phyloP scores from a whole-genome alignment of 2,113 vertebrate genomes.

The Syngnathus scovelli region DNA sequence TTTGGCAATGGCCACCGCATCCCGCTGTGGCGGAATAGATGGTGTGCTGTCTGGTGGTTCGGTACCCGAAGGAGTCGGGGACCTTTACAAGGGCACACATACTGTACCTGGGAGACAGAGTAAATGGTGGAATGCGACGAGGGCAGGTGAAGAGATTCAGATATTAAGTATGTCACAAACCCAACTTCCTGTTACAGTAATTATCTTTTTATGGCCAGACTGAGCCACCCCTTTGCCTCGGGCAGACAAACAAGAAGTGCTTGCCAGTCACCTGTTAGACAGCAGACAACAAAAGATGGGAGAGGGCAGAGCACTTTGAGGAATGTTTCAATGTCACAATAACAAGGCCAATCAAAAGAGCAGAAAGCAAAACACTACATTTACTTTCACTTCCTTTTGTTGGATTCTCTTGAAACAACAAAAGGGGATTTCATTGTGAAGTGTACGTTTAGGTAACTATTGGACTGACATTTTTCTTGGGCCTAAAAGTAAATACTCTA shows the following conservation, averaged over 20 bases:
- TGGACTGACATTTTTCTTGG: not conserved
- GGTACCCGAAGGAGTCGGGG: conserved; percentile 25
- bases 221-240: conserved; percentile 26
- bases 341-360: conserved; percentile 5
- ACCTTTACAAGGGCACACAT: not conserved
- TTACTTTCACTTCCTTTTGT: conserved; percentile 34
- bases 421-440: not conserved
- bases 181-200: conserved; percentile 54
- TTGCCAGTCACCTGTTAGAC: conserved; percentile 28
- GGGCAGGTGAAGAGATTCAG: conserved; percentile 8
- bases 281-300: conserved; percentile 8
- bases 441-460: not conserved
- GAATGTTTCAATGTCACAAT: conserved; percentile 16
- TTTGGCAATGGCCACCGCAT: conserved; percentile 29
- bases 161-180: conserved; percentile 1
- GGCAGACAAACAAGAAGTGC: conserved; percentile 17
- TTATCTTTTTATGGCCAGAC: conserved; percentile 49
- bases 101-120: conserved; percentile 12
- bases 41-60: conserved; percentile 41
- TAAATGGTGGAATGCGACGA: conserved; percentile 39
- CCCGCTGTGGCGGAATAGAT: conserved; percentile 52
- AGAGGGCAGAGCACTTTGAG: not conserved
- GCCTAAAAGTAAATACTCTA: too few relatives aligned
- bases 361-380: conserved; percentile 4
- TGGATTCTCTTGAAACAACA: conserved; percentile 13